Conservation (phyloP, 2,888 invertebrate genomes). For the Drosophila greeni region DNA sequence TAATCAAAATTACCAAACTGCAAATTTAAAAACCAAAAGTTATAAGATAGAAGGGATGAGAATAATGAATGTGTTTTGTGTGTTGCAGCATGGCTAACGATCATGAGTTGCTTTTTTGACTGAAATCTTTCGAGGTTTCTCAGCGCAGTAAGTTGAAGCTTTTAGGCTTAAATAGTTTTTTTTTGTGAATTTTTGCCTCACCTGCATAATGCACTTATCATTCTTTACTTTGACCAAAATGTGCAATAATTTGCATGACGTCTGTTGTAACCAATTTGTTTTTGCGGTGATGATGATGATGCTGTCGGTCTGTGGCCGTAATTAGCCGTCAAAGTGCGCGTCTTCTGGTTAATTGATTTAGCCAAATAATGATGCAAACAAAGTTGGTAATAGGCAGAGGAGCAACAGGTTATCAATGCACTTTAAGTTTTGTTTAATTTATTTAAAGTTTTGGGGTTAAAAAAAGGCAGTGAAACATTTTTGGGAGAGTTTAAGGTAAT, state of each 20-base stretch:
- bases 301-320: slow-evolving; percentile 6
- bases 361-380: slow-evolving; percentile 26
- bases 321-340: slow-evolving; percentile 12
- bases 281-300: slow-evolving; percentile 10
- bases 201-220: slow-evolving; percentile 19
- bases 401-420: slow-evolving; percentile 1
- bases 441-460: not conserved
- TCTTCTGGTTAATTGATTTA: slow-evolving; percentile 24
- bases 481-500: no score
- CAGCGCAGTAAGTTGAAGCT: slow-evolving; percentile 8
- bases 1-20: not conserved
- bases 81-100: slow-evolving; percentile 20
- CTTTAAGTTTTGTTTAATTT: not conserved
- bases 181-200: not conserved
- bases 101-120: slow-evolving; percentile 1
- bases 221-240: slow-evolving; percentile 11
- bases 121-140: not conserved
- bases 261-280: slow-evolving; percentile 13
- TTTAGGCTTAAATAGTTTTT: not conserved
- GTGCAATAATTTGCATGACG: slow-evolving; percentile 19
- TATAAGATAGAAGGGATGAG: not conserved
- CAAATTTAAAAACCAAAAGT: not conserved
- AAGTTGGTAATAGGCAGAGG: slow-evolving; percentile 10
- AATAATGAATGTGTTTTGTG: not conserved
- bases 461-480: no score